phyloP scores from a whole-genome alignment of 2,113 vertebrate species.

The Indri indri region DNA sequence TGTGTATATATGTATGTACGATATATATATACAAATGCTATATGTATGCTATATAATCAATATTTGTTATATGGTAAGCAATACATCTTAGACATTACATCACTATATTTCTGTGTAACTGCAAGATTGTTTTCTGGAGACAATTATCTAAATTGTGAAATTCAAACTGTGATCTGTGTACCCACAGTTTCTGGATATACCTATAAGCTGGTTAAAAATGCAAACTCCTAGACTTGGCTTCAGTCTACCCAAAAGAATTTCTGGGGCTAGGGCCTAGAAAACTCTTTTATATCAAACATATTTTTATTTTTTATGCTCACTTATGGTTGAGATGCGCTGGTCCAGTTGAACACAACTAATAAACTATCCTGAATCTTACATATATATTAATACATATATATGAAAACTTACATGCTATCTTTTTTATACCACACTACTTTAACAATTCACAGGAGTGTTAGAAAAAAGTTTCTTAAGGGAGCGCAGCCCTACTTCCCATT shows the following conservation, averaged over 20 bases:
- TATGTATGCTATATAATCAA: no score
- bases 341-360: neutral
- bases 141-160: neutral
- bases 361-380: neutral
- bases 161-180: neutral
- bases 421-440: neutral
- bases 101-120: neutral
- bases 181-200: neutral
- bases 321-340: neutral
- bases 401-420: no score
- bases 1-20: neutral
- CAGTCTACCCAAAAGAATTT: neutral
- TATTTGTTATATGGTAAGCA: neutral
- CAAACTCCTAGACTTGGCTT: neutral
- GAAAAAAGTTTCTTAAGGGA: neutral
- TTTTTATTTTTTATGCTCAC: neutral
- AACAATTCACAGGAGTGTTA: neutral
- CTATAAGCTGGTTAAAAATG: neutral
- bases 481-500: neutral
- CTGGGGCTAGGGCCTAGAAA: neutral
- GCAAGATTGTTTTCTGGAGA: neutral
- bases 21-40: no score
- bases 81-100: neutral
- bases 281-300: neutral
- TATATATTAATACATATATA: no score